These are phyloP conservation scores for Tokudaia muenninki DNA, from an alignment of 2,797 vertebrate species.

Conservation along the genomic window DNA sequence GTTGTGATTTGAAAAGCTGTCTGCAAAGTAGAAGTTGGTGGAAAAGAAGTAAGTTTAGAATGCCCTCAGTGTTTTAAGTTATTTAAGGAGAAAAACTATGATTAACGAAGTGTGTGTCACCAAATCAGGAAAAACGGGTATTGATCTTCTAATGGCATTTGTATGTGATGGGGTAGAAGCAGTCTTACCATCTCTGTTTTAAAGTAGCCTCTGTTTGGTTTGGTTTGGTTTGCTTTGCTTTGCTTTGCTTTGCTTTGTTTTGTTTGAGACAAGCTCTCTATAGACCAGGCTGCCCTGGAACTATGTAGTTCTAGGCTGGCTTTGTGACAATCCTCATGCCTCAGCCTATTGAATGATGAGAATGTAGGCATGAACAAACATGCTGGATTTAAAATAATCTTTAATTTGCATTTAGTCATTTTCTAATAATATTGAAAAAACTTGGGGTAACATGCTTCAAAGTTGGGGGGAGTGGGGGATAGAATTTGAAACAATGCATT, in stretches of 20 bases:
- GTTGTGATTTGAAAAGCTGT: slow-evolving; percentile 46
- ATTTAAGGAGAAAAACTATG: slow-evolving; percentile 54
- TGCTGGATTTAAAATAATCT: background rate
- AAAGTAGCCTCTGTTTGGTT: background rate
- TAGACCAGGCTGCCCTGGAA: background rate
- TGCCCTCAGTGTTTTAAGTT: background rate
- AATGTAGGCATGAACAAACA: background rate
- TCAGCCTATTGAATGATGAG: background rate
- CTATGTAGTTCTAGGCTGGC: background rate
- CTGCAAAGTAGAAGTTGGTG: slow-evolving; percentile 11
- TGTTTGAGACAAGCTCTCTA: background rate
- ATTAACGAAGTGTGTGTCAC: slow-evolving; percentile 33
- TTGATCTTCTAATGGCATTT: background rate
- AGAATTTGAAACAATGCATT: slow-evolving; percentile 58
- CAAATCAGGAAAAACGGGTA: slow-evolving; percentile 43
- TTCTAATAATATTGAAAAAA: slow-evolving; percentile 45
- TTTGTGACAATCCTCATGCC: background rate
- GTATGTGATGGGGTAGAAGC: background rate
- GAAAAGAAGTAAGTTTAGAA: slow-evolving; percentile 52
- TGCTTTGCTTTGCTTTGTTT: background rate
- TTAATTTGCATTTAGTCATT: slow-evolving; percentile 22
- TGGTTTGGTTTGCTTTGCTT: too few species aligned
- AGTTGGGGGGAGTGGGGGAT: background rate
- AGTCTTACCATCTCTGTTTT: slow-evolving; percentile 36
- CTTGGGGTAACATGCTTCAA: slow-evolving; percentile 17